phyloP scores from a whole-genome alignment of 2,113 vertebrate genomes.

The Chaenocephalus aceratus region DNA sequence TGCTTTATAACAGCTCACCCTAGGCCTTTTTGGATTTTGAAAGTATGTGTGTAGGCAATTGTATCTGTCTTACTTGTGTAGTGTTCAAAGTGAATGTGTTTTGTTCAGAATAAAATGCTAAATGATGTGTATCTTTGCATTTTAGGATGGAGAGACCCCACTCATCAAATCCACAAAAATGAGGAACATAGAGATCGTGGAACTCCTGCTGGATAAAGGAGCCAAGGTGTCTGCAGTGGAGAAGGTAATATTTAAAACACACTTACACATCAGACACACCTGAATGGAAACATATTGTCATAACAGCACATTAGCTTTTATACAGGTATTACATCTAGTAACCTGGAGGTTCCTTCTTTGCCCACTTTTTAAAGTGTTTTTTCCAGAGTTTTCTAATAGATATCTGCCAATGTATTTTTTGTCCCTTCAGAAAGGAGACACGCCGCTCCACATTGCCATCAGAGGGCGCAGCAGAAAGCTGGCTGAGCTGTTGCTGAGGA shows the following conservation, averaged over 20 bases:
- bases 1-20: not conserved
- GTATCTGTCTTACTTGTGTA: not conserved
- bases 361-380: not conserved
- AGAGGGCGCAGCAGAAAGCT: slow-evolving; percentile 95
- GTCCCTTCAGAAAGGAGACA: slow-evolving; percentile 93
- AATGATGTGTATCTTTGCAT: slow-evolving; percentile 12
- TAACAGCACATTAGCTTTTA: not conserved
- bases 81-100: not conserved
- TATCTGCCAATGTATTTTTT: not conserved
- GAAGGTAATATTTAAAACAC: slow-evolving; percentile 80
- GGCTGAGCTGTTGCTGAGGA: slow-evolving; percentile 94
- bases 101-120: not conserved
- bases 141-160: slow-evolving; percentile 94
- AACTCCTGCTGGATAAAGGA: slow-evolving; percentile 96
- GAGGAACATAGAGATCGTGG: slow-evolving; percentile 97
- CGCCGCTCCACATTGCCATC: slow-evolving; percentile 96
- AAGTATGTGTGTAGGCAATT: not conserved
- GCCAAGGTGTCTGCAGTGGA: slow-evolving; percentile 96
- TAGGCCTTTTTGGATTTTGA: not conserved
- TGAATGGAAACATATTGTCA: not conserved
- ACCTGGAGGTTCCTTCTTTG: not conserved
- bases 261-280: not conserved
- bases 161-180: slow-evolving; percentile 99
- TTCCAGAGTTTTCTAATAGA: not conserved
- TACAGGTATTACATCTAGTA: not conserved